phyloP scores from a whole-genome alignment of 1,140 invertebrate genomes.

The Heliconius himera region DNA sequence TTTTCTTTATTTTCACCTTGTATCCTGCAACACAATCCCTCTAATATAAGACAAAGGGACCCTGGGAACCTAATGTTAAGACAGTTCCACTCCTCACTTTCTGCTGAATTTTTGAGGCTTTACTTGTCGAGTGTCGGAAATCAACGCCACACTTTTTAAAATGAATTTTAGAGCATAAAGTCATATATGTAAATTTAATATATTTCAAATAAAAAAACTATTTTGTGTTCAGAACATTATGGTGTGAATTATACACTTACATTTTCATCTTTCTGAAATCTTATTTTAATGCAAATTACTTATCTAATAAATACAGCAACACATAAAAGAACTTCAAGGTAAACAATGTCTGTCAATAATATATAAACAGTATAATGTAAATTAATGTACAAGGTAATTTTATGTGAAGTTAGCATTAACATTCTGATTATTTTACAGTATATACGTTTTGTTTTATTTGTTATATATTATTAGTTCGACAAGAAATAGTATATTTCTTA shows the following conservation, averaged over 20 bases:
- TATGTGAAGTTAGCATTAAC: background rate
- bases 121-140: too few species aligned
- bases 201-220: background rate
- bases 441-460: background rate
- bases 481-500: conserved; percentile 56
- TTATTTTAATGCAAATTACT: conserved; percentile 11
- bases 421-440: background rate
- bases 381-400: conserved; percentile 67
- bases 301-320: conserved; percentile 16
- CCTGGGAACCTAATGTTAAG: too few species aligned
- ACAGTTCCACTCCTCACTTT: too few species aligned
- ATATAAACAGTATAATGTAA: conserved; percentile 67
- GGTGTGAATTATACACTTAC: background rate
- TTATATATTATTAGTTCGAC: conserved; percentile 29
- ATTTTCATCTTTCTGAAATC: background rate
- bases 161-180: too few species aligned
- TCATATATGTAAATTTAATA: background rate
- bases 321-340: conserved; percentile 43
- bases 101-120: too few species aligned
- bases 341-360: conserved; percentile 59
- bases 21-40: too few species aligned
- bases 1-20: too few species aligned
- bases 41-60: too few species aligned
- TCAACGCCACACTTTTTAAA: too few species aligned
- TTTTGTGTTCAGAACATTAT: background rate